A percentile compares a stretch with the other conserved stretches of the same genome.
Conservation (phyloP, 2,113 vertebrate species). For the Campylorhamphus procurvoides region DNA sequence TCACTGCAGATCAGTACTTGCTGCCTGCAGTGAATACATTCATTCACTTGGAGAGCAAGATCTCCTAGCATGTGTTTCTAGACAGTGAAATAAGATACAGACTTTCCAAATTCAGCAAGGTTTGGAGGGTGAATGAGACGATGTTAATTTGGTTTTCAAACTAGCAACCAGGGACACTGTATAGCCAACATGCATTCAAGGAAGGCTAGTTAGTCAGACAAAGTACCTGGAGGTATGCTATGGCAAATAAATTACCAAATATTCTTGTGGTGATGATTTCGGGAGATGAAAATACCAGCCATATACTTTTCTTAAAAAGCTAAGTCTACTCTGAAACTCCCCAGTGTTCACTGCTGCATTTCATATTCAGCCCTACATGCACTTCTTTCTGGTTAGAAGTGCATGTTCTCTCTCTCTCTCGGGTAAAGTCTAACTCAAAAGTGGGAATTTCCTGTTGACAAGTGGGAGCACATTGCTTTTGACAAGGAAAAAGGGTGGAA, state of each 20-base stretch:
- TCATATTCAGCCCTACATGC: neutral
- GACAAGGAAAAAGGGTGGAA: constrained; percentile 7
- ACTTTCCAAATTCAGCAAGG: neutral
- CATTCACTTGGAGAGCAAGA: neutral
- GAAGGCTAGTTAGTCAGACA: neutral
- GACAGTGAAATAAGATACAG: neutral
- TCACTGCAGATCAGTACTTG: neutral
- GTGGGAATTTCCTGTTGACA: neutral
- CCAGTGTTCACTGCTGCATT: neutral
- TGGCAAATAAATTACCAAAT: neutral
- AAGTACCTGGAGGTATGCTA: neutral
- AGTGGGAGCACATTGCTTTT: neutral
- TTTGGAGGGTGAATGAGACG: neutral
- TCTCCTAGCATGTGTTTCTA: neutral
- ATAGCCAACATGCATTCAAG: neutral
- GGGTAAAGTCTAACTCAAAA: neutral
- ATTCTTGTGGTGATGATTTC: neutral
- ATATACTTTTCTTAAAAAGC: neutral
- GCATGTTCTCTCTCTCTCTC: neutral
- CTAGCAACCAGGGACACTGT: neutral
- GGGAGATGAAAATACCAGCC: neutral
- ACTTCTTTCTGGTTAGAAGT: neutral
- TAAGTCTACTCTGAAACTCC: neutral
- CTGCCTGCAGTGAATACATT: neutral
- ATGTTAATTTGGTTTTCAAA: neutral